These are phyloP conservation scores for Ochropleura plecta DNA, from an alignment of 2,888 invertebrate species.

Conservation along the genomic window DNA sequence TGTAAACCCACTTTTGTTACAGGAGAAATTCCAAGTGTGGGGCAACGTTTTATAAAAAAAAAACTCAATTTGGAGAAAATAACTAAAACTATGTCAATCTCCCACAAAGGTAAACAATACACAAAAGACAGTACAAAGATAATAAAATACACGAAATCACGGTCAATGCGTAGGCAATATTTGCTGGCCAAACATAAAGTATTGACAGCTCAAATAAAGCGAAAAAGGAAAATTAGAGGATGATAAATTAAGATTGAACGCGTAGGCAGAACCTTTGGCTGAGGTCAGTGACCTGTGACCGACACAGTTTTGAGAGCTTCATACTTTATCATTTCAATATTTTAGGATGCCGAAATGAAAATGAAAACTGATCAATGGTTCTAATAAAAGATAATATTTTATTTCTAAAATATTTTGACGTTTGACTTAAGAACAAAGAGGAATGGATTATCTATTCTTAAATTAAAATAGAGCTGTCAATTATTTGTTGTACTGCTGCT, in stretches of 20 bases:
- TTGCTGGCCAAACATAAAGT: constrained; percentile 22
- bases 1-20: too few species aligned
- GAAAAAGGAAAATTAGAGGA: constrained; percentile 33
- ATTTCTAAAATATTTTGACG: not conserved
- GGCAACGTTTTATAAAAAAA: too few species aligned
- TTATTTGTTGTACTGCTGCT: too few species aligned
- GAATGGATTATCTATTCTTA: not conserved
- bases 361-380: not conserved
- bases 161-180: constrained; percentile 28
- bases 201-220: constrained; percentile 49
- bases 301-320: constrained; percentile 3
- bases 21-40: too few species aligned
- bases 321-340: constrained; percentile 34
- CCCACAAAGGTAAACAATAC: constrained; percentile 16
- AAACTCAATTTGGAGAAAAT: not conserved
- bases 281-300: constrained; percentile 45
- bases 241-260: constrained; percentile 34
- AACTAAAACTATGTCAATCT: not conserved
- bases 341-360: not conserved
- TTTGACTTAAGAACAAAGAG: not conserved
- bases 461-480: not conserved
- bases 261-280: constrained; percentile 22
- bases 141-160: constrained; percentile 33
- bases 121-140: constrained; percentile 7
- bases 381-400: not conserved